phyloP scores from a whole-genome alignment of 2,888 invertebrate species.

The Smittia sp. region DNA sequence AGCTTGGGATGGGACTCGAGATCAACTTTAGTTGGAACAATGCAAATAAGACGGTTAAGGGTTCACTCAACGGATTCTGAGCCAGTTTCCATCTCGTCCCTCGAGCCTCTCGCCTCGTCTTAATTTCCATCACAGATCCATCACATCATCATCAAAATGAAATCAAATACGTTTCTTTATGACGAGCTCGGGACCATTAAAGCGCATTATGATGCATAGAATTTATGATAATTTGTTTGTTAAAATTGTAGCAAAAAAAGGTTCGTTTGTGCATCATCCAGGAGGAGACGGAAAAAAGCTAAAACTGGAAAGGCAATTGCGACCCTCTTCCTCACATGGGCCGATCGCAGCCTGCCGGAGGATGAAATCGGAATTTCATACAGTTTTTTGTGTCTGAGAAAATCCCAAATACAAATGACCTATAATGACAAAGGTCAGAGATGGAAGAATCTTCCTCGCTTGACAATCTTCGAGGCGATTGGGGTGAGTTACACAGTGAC shows the following conservation, averaged over 20 bases:
- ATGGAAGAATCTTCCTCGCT: constrained; percentile 19
- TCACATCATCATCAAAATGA: constrained; percentile 39
- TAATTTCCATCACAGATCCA: constrained; percentile 34
- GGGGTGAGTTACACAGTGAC: neutral
- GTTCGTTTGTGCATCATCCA: neutral
- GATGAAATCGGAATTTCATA: constrained; percentile 34
- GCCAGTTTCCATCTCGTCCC: neutral
- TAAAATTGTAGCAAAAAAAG: constrained; percentile 32
- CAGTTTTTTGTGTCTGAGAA: constrained; percentile 19
- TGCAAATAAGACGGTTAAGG: constrained; percentile 17
- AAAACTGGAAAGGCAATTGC: constrained; percentile 32
- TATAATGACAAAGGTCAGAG: constrained; percentile 40
- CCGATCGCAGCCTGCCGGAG: neutral
- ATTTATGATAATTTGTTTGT: constrained; percentile 41
- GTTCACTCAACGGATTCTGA: constrained; percentile 32
- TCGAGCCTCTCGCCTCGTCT: neutral
- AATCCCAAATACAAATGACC: constrained; percentile 38
- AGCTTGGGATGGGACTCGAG: constrained; percentile 23
- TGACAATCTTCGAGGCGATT: neutral
- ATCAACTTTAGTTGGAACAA: constrained; percentile 18
- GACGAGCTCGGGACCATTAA: constrained; percentile 28
- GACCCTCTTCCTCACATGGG: constrained; percentile 1
- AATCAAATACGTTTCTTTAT: constrained; percentile 32
- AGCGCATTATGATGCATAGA: constrained; percentile 20
- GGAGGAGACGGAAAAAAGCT: neutral